Base-by-base conservation (phyloP, 2,797 vertebrate species). In the Cyprinodon diabolis region DNA sequence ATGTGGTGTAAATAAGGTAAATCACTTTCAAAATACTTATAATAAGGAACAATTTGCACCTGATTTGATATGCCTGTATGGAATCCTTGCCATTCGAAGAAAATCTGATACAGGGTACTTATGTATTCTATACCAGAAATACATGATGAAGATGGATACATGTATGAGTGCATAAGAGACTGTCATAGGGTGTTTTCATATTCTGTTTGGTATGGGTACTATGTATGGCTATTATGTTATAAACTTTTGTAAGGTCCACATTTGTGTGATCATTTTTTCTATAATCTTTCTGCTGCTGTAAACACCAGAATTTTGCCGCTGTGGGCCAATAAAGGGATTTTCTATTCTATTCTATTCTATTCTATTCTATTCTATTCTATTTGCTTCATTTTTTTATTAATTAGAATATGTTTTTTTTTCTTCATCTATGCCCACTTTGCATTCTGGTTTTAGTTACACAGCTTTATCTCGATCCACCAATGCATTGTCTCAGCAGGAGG, bases 381-480 rank as follows among this genome's bases (percentile, higher is more conserved):
- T 66, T 85, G 69, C 69, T 43, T 43, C 4, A 8, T 43, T 66
- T 25, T 71, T 66, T 51, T 60, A 51, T 21, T 1, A 51, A 4
- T 51, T 15, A 51, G 4, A 51, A 51, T 15, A 5, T 5, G 15
- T 51, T 75, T 57, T 75, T 2, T 23, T 49, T n/a, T 30, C 19
- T 66, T 76, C 69, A 69, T 70, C 37, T 70, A 65, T 76, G 51
- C 56, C 67, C 55, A 70, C 80, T 87, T 82, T 71, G 57, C 81
- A 77, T 88, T 82, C 74, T 68, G 74, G 58, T 75, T 83, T 71
- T 66, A 45, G 72, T 45, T 49, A 10, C 56, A 23, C 2, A 4
- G 40, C 73, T 77, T 56, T 79, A 63, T 83, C 80, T 83, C 63
- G 80, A 85, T 82, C 69, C 2, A 10, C 75, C 11, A 83, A 15